phyloP scores from a whole-genome alignment of 1,140 invertebrate genomes.

The Maniola jurtina region DNA sequence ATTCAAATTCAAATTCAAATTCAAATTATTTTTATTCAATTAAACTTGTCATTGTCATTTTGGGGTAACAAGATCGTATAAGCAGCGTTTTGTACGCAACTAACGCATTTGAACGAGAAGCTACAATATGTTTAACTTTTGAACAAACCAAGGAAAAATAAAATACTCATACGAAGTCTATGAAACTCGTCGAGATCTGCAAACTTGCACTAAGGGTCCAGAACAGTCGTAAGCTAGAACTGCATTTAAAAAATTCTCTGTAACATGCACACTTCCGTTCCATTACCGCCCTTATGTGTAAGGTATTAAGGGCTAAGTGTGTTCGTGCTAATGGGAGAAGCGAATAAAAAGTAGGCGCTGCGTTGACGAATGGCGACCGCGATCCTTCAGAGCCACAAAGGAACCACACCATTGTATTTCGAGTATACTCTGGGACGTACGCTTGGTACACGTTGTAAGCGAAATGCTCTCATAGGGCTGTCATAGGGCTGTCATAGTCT shows the following conservation, averaged over 20 bases:
- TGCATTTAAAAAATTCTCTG: slow-evolving; percentile 23
- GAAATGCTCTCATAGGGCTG: neutral
- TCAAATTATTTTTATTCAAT: too few species aligned
- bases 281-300: slow-evolving; percentile 14
- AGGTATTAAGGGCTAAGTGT: neutral
- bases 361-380: slow-evolving; percentile 38
- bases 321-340: slow-evolving; percentile 33
- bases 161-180: too few species aligned
- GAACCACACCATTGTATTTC: slow-evolving; percentile 39
- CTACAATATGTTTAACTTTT: too few species aligned
- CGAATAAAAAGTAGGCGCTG: slow-evolving; percentile 36
- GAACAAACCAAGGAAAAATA: too few species aligned
- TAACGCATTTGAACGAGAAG: too few species aligned
- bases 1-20: too few species aligned
- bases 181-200: too few species aligned
- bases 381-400: slow-evolving; percentile 42
- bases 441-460: slow-evolving; percentile 12
- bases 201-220: neutral
- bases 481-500: too few species aligned
- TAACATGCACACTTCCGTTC: slow-evolving; percentile 3
- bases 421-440: slow-evolving; percentile 35
- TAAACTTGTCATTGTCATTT: too few species aligned
- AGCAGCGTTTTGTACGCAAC: too few species aligned
- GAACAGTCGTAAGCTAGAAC: slow-evolving; percentile 22
- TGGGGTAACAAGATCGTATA: too few species aligned